These are phyloP conservation scores for Tetraodon nigroviridis DNA, from an alignment of 2,113 vertebrate genomes.

Conservation along the genomic window DNA sequence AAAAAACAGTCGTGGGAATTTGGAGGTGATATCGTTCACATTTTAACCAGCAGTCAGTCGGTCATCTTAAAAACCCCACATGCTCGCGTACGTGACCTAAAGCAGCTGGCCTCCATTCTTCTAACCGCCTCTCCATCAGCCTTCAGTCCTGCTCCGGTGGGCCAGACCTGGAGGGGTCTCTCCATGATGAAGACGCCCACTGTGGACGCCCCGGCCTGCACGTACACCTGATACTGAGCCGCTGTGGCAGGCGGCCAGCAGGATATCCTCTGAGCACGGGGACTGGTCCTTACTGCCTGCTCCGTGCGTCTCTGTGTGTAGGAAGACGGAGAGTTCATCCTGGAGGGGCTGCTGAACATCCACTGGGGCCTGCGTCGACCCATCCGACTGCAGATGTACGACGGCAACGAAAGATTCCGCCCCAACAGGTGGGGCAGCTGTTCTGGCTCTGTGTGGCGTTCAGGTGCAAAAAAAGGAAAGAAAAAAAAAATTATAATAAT, in stretches of 20 bases:
- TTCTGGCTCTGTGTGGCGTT: background rate
- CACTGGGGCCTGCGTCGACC: slow-evolving; percentile 92
- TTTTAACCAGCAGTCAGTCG: slow-evolving; percentile 6
- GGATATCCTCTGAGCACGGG: slow-evolving; percentile 64
- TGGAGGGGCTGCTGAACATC: slow-evolving; percentile 94
- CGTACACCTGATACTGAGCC: slow-evolving; percentile 69
- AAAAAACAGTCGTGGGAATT: background rate
- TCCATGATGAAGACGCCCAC: slow-evolving; percentile 32
- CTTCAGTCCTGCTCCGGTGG: slow-evolving; percentile 37
- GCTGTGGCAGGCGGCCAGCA: slow-evolving; percentile 50
- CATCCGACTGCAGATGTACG: slow-evolving; percentile 96
- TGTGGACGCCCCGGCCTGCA: slow-evolving; percentile 53
- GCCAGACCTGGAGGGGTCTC: slow-evolving; percentile 29
- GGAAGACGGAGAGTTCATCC: slow-evolving; percentile 87
- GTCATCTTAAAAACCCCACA: background rate
- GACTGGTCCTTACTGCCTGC: slow-evolving; percentile 41
- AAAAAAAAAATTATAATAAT: no score
- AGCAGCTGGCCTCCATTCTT: slow-evolving; percentile 24
- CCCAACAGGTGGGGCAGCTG: slow-evolving; percentile 46
- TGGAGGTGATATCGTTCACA: background rate
- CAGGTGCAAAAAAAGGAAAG: background rate
- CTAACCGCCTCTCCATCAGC: slow-evolving; percentile 24
- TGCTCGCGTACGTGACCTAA: slow-evolving; percentile 55
- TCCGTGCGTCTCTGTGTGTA: slow-evolving; percentile 53
- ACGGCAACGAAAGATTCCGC: slow-evolving; percentile 86